These are phyloP conservation scores for Trilocha varians DNA, from an alignment of 2,888 invertebrate genomes.

Conservation along the genomic window DNA sequence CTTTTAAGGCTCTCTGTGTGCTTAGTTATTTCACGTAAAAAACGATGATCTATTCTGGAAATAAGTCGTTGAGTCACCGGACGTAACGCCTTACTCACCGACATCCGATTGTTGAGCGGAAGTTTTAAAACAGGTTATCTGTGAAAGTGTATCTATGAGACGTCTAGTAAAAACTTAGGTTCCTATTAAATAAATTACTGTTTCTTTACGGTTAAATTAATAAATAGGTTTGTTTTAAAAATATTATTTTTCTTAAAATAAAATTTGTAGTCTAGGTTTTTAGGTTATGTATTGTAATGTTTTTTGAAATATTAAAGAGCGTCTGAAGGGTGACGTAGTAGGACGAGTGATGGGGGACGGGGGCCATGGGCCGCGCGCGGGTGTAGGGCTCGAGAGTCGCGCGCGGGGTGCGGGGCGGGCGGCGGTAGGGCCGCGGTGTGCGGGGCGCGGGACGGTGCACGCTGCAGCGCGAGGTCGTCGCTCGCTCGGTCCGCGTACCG, in stretches of 20 bases:
- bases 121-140: background rate
- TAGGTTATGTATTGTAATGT: background rate
- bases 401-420: conserved; percentile 27
- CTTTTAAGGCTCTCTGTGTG: no score
- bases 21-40: background rate
- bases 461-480: conserved; percentile 72
- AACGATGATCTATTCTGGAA: background rate
- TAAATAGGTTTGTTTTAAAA: no score
- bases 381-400: conserved; percentile 24
- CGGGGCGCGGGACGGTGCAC: conserved; percentile 59
- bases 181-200: background rate
- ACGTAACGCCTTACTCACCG: background rate
- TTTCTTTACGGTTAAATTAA: no score
- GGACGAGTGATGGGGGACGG: conserved; percentile 35
- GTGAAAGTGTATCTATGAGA: no score
- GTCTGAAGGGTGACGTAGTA: conserved; percentile 18
- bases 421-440: conserved; percentile 36
- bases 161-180: no score
- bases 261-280: no score
- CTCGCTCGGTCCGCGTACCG: conserved; percentile 52
- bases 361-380: conserved; percentile 10
- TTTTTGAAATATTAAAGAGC: background rate
- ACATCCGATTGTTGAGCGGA: background rate
- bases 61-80: background rate
- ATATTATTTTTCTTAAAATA: no score